A percentile compares a stretch with the other conserved stretches of the same genome.
Evolutionary conservation across 2,888 invertebrate genomes (phyloP).

Genomic region (Allacma fusca): DNA sequence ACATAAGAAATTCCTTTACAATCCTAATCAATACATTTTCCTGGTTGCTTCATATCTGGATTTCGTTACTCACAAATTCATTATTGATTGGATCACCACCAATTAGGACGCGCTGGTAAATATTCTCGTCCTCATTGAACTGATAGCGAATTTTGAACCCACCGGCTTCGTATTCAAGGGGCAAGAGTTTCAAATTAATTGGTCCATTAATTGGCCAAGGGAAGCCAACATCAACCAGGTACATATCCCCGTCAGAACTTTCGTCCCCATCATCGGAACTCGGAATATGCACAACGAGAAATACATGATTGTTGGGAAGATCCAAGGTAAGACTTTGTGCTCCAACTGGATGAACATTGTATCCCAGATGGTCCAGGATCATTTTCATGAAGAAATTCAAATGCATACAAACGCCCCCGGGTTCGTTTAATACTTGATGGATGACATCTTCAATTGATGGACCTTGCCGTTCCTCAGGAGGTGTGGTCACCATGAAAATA

Average conservation of each 20-base stretch:
- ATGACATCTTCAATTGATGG: neutral
- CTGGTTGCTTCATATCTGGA: too few species aligned
- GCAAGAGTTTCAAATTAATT: neutral
- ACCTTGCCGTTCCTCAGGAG: neutral
- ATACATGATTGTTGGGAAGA: neutral
- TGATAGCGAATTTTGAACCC: neutral
- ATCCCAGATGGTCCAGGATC: neutral
- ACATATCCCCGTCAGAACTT: neutral
- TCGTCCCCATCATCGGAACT: neutral
- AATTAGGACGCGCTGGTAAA: neutral
- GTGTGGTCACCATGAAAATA: neutral
- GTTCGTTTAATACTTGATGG: neutral
- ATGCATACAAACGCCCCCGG: neutral
- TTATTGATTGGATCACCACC: slow-evolving; percentile 1
- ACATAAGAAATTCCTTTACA: too few species aligned
- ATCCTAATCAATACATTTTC: too few species aligned
- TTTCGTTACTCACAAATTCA: neutral
- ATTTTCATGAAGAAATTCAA: neutral
- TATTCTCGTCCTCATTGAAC: neutral
- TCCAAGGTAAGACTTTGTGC: neutral
- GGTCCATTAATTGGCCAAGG: neutral
- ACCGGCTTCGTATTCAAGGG: neutral
- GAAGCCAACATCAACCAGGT: neutral
- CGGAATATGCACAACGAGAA: neutral
- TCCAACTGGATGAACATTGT: neutral